Evolutionary conservation across 1,140 invertebrate species (phyloP).

Genomic region (Trachelipus rathkii): DNA sequence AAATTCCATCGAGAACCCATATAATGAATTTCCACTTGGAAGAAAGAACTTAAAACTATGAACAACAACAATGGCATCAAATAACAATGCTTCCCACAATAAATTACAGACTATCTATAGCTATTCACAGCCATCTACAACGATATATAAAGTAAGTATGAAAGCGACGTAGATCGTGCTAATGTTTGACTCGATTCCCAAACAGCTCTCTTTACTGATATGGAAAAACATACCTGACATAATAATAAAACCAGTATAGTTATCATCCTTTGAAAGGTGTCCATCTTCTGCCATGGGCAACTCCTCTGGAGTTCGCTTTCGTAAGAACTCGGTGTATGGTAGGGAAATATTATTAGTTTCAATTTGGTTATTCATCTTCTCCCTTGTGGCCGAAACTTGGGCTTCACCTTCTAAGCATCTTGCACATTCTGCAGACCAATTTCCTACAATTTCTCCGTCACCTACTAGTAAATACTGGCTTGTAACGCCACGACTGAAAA

Average conservation of each 20-base stretch:
- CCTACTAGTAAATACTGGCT: conserved; percentile 35
- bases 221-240: conserved; percentile 33
- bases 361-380: conserved; percentile 18
- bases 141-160: too few relatives aligned
- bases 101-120: too few relatives aligned
- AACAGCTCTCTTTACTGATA: too few relatives aligned
- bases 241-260: conserved; percentile 42
- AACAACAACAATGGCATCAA: too few relatives aligned
- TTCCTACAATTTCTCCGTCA: conserved; percentile 34
- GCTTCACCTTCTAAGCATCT: conserved; percentile 27
- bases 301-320: conserved; percentile 21
- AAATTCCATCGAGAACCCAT: too few relatives aligned
- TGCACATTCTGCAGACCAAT: conserved; percentile 35
- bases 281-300: conserved; percentile 35
- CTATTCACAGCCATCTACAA: too few relatives aligned
- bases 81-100: too few relatives aligned
- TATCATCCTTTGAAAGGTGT: conserved; percentile 33
- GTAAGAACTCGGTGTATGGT: not conserved
- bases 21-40: too few relatives aligned
- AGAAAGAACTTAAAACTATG: too few relatives aligned
- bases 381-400: conserved; percentile 19
- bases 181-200: too few relatives aligned
- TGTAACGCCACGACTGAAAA: conserved; percentile 31
- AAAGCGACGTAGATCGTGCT: too few relatives aligned
- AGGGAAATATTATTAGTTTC: conserved; percentile 22